Percentiles rank a stretch among this genome's conserved stretches.
phyloP scores from a whole-genome alignment of 2,888 invertebrate species.

The Cheilosia vulpina region DNA sequence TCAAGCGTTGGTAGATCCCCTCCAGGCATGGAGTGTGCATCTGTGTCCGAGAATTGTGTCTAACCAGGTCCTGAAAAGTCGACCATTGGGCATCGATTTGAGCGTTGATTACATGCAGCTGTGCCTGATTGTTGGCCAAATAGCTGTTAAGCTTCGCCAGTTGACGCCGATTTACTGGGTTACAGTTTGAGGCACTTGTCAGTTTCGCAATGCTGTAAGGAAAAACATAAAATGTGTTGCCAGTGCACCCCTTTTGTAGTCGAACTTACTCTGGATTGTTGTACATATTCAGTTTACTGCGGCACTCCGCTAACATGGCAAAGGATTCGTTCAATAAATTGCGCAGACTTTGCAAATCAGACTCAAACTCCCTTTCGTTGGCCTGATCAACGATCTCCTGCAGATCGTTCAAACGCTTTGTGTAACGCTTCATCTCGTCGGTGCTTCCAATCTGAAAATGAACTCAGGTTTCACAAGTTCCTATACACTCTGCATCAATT shows the following conservation, averaged over 20 bases:
- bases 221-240: background rate
- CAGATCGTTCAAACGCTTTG: constrained; percentile 84
- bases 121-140: constrained; percentile 89
- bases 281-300: constrained; percentile 81
- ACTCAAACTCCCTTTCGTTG: constrained; percentile 86
- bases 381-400: constrained; percentile 87
- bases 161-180: constrained; percentile 84
- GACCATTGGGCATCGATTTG: constrained; percentile 92
- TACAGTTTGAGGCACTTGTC: constrained; percentile 78
- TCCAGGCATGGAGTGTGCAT: constrained; percentile 87
- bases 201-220: constrained; percentile 79
- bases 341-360: constrained; percentile 86
- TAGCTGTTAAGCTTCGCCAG: constrained; percentile 88
- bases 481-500: background rate
- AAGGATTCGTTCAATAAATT: constrained; percentile 84
- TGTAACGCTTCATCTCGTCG: constrained; percentile 85
- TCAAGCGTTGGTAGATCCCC: constrained; percentile 91
- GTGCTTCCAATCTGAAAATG: constrained; percentile 84
- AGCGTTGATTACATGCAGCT: constrained; percentile 89
- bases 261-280: constrained; percentile 81
- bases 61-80: constrained; percentile 85
- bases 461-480: background rate
- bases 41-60: constrained; percentile 81
- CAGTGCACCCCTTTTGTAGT: background rate
- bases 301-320: constrained; percentile 82